Evolutionary conservation across 2,797 vertebrate species (phyloP).

Genomic region (Catharus ustulatus): DNA sequence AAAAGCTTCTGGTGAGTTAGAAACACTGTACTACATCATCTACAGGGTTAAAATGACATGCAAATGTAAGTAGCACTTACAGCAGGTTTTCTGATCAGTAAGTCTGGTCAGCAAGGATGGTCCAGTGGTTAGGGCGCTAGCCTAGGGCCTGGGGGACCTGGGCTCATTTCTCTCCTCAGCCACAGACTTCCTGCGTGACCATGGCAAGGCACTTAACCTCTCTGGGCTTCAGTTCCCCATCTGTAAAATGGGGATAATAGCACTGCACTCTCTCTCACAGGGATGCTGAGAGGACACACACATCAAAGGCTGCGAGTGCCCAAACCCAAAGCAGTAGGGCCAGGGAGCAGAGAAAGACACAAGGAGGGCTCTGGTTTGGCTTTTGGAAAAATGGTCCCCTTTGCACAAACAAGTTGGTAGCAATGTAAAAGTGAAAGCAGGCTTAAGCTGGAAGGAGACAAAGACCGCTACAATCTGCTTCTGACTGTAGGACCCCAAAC

Average conservation of each 20-base stretch:
- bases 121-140: slow-evolving; percentile 62
- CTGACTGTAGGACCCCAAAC: slow-evolving; percentile 36
- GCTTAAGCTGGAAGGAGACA: slow-evolving; percentile 36
- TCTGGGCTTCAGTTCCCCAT: slow-evolving; percentile 67
- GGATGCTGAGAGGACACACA: slow-evolving; percentile 57
- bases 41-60: slow-evolving; percentile 66
- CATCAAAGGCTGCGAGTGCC: slow-evolving; percentile 41
- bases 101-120: slow-evolving; percentile 66
- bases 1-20: slow-evolving; percentile 41
- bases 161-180: slow-evolving; percentile 66
- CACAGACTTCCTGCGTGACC: slow-evolving; percentile 64
- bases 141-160: slow-evolving; percentile 64
- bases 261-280: slow-evolving; percentile 59
- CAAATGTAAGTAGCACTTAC: slow-evolving; percentile 67
- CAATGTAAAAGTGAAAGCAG: slow-evolving; percentile 40
- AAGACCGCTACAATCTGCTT: slow-evolving; percentile 15
- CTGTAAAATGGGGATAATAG: slow-evolving; percentile 69
- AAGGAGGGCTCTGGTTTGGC: not conserved
- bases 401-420: slow-evolving; percentile 1
- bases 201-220: slow-evolving; percentile 65
- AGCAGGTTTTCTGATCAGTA: slow-evolving; percentile 70
- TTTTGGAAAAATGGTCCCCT: slow-evolving; percentile 25
- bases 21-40: slow-evolving; percentile 58
- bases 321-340: slow-evolving; percentile 3
- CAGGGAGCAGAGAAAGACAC: slow-evolving; percentile 37